Evolutionary conservation across 2,888 invertebrate species (phyloP).

Genomic region (Chalcis sispes): DNA sequence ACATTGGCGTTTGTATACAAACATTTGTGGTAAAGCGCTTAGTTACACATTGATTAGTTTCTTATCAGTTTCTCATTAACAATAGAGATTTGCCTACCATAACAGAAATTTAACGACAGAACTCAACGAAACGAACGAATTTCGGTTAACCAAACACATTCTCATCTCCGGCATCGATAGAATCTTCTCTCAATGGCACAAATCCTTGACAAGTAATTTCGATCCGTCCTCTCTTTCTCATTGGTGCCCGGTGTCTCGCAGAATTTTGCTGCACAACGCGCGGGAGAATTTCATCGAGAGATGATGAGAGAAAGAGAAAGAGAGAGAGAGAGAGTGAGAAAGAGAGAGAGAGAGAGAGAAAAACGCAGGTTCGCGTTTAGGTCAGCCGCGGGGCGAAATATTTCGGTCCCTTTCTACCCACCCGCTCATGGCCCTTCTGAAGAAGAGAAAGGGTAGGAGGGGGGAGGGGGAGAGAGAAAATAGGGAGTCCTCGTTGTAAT

Average conservation of each 20-base stretch:
- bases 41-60: too few relatives aligned
- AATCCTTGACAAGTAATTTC: conserved; percentile 42
- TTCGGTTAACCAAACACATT: neutral
- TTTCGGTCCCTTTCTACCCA: conserved; percentile 61
- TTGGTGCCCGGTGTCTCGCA: neutral
- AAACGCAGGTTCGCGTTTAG: conserved; percentile 26
- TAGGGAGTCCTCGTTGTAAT: conserved; percentile 73
- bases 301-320: conserved; percentile 2
- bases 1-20: too few relatives aligned
- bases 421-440: conserved; percentile 44
- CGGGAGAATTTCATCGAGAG: conserved; percentile 9
- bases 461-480: conserved; percentile 64
- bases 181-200: neutral
- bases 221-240: conserved; percentile 27
- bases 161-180: conserved; percentile 18
- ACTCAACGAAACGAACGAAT: too few relatives aligned
- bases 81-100: too few relatives aligned
- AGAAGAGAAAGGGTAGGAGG: neutral
- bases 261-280: neutral
- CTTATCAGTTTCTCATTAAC: too few relatives aligned
- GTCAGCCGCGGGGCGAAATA: conserved; percentile 59
- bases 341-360: too few relatives aligned
- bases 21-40: too few relatives aligned
- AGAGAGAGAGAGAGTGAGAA: too few relatives aligned
- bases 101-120: too few relatives aligned